A percentile compares a stretch with the other conserved stretches of the same genome.
phyloP scores from a whole-genome alignment of 1,140 invertebrate genomes.

The Drosophila subpulchrella region DNA sequence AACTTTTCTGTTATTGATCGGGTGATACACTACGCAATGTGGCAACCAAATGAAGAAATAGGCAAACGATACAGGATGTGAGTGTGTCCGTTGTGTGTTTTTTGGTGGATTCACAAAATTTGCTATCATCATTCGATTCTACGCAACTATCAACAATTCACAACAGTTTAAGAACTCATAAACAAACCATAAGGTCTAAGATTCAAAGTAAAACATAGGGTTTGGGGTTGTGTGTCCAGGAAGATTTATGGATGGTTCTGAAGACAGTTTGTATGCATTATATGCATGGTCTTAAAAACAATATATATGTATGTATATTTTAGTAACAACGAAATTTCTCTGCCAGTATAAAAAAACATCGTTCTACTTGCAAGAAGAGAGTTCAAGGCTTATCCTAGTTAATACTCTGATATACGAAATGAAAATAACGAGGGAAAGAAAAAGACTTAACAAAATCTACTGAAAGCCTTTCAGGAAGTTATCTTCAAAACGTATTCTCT shows the following conservation, averaged over 20 bases:
- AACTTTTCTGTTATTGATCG: conserved; percentile 1
- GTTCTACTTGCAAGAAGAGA: background rate
- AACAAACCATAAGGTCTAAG: background rate
- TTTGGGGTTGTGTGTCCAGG: background rate
- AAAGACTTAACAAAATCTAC: background rate
- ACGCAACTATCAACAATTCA: conserved; percentile 43
- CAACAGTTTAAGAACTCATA: conserved; percentile 17
- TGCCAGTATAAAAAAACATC: conserved; percentile 4
- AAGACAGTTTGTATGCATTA: background rate
- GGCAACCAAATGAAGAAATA: conserved; percentile 5
- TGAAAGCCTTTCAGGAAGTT: background rate
- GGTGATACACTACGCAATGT: conserved; percentile 19
- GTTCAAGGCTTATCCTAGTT: background rate
- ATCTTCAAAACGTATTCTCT: conserved; percentile 9
- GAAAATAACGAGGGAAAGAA: background rate
- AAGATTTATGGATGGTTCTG: background rate
- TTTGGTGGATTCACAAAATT: conserved; percentile 23
- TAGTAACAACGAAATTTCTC: conserved; percentile 1
- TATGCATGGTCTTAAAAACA: background rate
- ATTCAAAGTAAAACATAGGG: background rate
- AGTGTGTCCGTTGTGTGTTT: conserved; percentile 14
- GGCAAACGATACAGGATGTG: conserved; percentile 6
- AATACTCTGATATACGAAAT: background rate
- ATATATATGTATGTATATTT: background rate
- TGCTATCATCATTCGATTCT: conserved; percentile 41